phyloP scores from a whole-genome alignment of 2,888 invertebrate species.

The Cryptus viduatorius region DNA sequence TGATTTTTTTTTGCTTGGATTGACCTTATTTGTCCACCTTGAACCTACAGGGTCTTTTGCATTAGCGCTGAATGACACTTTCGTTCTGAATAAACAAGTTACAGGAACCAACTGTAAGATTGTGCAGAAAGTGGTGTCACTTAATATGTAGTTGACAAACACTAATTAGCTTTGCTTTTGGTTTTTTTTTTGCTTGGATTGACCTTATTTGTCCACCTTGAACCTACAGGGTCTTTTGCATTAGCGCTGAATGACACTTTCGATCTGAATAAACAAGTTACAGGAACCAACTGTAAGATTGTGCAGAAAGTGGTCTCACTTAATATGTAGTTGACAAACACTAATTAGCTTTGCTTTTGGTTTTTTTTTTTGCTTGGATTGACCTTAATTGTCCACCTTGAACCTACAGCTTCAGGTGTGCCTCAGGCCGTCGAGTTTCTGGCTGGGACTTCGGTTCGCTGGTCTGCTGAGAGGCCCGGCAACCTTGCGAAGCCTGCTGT shows the following conservation, averaged over 20 bases:
- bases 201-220: no score
- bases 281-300: not conserved
- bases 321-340: no score
- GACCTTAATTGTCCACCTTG: not conserved
- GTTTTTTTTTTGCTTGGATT: no score
- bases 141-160: no score
- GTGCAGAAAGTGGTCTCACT: not conserved
- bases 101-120: not conserved
- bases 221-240: no score
- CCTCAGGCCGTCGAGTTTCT: not conserved
- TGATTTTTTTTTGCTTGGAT: not conserved
- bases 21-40: no score
- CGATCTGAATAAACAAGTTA: not conserved
- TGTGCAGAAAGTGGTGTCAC: not conserved
- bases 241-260: not conserved
- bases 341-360: no score
- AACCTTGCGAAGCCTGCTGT: conserved; percentile 56
- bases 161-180: no score
- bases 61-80: not conserved
- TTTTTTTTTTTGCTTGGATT: not conserved
- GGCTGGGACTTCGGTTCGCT: conserved; percentile 46
- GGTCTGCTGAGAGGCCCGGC: conserved; percentile 40
- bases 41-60: no score
- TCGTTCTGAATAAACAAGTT: not conserved
- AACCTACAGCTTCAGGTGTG: not conserved